A percentile compares a stretch with the other conserved stretches of the same genome.
phyloP scores from a whole-genome alignment of 2,113 vertebrate species.

The Syngnathus floridae region DNA sequence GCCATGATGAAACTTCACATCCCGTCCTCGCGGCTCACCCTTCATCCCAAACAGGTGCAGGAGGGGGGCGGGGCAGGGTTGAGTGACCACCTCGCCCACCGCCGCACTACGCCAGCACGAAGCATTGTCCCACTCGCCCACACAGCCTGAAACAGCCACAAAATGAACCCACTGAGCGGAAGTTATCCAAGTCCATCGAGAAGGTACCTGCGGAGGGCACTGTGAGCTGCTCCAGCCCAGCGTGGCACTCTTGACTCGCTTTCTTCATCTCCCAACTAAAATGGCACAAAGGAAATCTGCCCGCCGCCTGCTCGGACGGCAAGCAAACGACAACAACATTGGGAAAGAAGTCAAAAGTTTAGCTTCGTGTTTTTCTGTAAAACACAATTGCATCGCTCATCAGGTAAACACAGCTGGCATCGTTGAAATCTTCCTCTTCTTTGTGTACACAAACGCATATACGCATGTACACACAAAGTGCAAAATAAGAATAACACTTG shows the following conservation, averaged over 20 bases:
- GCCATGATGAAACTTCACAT: neutral
- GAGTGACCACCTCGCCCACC: slow-evolving; percentile 52
- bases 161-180: too few species aligned
- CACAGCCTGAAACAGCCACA: slow-evolving; percentile 53
- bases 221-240: slow-evolving; percentile 23
- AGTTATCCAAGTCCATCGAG: too few species aligned
- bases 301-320: slow-evolving; percentile 43
- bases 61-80: slow-evolving; percentile 59
- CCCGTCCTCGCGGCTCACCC: slow-evolving; percentile 37
- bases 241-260: slow-evolving; percentile 51
- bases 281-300: slow-evolving; percentile 60
- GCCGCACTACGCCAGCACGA: slow-evolving; percentile 58
- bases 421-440: neutral
- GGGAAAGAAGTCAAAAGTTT: slow-evolving; percentile 19
- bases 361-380: neutral
- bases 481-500: slow-evolving; percentile 16
- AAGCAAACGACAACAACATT: slow-evolving; percentile 18
- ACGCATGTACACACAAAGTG: slow-evolving; percentile 20
- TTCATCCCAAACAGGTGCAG: slow-evolving; percentile 57
- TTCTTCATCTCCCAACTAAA: slow-evolving; percentile 65
- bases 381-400: neutral
- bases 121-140: slow-evolving; percentile 61
- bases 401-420: neutral
- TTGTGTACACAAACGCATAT: neutral
- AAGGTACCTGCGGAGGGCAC: slow-evolving; percentile 31